Conservation (phyloP, 2,797 vertebrate genomes). For the Halcyon leucocephala region DNA sequence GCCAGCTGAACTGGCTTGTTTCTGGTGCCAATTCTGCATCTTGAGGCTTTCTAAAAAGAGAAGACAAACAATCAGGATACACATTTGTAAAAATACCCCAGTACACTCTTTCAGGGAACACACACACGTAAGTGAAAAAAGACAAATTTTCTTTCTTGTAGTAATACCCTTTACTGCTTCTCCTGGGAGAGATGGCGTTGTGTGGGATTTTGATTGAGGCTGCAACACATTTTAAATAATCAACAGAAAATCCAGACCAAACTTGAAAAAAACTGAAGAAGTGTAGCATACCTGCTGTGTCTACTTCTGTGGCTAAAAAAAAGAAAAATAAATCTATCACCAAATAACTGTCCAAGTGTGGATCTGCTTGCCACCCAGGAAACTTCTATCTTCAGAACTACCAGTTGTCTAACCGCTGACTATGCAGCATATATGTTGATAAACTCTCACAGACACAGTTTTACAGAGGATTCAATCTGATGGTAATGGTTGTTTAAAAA, state of each 20-base stretch:
- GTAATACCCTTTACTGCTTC: neutral
- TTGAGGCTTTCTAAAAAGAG: conserved; percentile 80
- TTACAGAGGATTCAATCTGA: neutral
- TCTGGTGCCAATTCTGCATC: conserved; percentile 62
- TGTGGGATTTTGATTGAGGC: neutral
- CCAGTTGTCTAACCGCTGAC: neutral
- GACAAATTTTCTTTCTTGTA: neutral
- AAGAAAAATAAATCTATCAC: neutral
- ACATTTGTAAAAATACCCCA: neutral
- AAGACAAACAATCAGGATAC: neutral
- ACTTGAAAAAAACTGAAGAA: neutral
- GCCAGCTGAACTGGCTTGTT: conserved; percentile 82
- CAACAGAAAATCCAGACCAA: neutral
- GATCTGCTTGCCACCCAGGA: neutral
- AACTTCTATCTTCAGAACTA: neutral
- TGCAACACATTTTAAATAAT: neutral
- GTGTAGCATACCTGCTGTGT: neutral
- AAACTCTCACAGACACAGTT: neutral
- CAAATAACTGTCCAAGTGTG: neutral
- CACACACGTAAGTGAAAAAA: neutral
- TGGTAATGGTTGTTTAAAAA: neutral
- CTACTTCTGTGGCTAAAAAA: neutral
- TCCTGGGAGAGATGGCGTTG: neutral
- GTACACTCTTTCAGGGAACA: neutral
- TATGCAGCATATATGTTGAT: accelerated